Base-by-base conservation (phyloP, 2,888 invertebrate species). In the Lasioglossum calceatum region DNA sequence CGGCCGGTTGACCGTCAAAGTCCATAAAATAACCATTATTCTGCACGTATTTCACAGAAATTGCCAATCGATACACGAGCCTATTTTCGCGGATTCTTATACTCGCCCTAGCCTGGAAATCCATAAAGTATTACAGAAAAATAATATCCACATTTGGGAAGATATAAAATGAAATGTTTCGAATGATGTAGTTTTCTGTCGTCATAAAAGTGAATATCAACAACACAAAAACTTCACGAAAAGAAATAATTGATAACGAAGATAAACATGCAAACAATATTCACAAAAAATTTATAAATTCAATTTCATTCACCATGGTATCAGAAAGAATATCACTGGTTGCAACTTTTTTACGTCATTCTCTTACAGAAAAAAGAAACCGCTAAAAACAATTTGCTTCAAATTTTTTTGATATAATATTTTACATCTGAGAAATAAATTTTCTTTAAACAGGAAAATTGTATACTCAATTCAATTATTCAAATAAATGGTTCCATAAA, bases 21-120 rank as follows among this genome's bases (percentile, higher is more conserved):
- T 32, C 16, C 42, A 81, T 58, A 58, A 81, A 71, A 77, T 71
- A 54, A n/a, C n/a, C n/a, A 44, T 16, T 50, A 73, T 54, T 27
- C 42, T 0, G 70, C 23, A 19, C 12, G 70, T 70, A 70, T 42
- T 42, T 76, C 39, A 42, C 42, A 58, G 81, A 71, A 70, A 76
- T 76, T 76, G 81, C 27, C 81, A 81, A 81, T 81, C 76, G 54
- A 42, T 32, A 32, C 23, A 23, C 23, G 67, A 47, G 47, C 47
- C n/a, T 58, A 54, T 58, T n/a, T 47, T 50, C 67, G n/a, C 47
- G 36, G n/a, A n/a, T 64, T 1, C 23, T 54, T 36, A 70, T 50
- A 64, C 32, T 64, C 4, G 64, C 64, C 16, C 64, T 7, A 16
- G 16, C 32, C 16, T 64, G 64, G 32, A 32, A 32, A 64, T 64